Percentiles rank a stretch among this genome's conserved stretches.
These are phyloP conservation scores for Brachionus manjavacas DNA, from an alignment of 1,140 invertebrate genomes.

Conservation along the genomic window DNA sequence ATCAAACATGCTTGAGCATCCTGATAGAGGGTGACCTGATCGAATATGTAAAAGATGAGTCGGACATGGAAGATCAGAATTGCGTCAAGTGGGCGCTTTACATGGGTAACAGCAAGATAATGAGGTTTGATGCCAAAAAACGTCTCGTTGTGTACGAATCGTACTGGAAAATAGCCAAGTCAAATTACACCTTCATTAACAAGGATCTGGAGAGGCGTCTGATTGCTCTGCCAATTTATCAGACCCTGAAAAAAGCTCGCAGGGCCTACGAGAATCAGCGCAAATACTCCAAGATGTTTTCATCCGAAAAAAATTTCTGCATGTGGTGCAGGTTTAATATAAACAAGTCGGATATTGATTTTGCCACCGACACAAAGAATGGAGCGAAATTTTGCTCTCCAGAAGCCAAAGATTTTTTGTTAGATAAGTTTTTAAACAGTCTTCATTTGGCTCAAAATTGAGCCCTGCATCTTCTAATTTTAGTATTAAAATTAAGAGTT, in stretches of 20 bases:
- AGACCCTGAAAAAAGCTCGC: constrained; percentile 24
- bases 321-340: constrained; percentile 34
- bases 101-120: constrained; percentile 37
- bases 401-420: constrained; percentile 4
- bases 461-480: neutral
- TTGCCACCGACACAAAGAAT: neutral
- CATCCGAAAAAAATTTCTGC: constrained; percentile 29
- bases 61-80: neutral
- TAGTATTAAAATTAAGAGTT: neutral
- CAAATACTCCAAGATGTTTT: constrained; percentile 17
- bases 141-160: constrained; percentile 15
- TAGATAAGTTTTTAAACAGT: neutral
- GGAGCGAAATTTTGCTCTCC: neutral
- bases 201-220: constrained; percentile 6
- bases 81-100: neutral
- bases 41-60: constrained; percentile 16
- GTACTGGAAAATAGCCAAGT: constrained; percentile 35
- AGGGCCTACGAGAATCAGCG: constrained; percentile 12
- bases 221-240: constrained; percentile 34
- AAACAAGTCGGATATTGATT: constrained; percentile 37
- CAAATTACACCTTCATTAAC: constrained; percentile 27
- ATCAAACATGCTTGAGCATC: constrained; percentile 20
- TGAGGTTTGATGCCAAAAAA: constrained; percentile 3
- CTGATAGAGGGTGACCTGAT: constrained; percentile 35
- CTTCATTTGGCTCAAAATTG: neutral